phyloP scores from a whole-genome alignment of 2,797 vertebrate genomes.

The Pangasius djambal region DNA sequence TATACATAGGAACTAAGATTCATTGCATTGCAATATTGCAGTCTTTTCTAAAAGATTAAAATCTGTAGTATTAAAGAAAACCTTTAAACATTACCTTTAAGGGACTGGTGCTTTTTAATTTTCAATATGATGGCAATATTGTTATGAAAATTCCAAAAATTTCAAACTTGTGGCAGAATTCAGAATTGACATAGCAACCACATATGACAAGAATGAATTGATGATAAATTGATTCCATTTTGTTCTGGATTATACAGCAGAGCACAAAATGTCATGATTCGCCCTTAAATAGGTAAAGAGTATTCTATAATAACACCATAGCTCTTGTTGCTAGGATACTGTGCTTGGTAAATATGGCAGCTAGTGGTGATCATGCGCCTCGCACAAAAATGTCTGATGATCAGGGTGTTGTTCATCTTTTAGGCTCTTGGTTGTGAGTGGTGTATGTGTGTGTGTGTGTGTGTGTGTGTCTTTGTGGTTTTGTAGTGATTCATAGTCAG shows the following conservation, averaged over 20 bases:
- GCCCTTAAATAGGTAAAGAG: background rate
- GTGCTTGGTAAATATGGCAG: constrained; percentile 33
- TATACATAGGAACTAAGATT: background rate
- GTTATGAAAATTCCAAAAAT: background rate
- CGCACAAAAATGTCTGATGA: constrained; percentile 33
- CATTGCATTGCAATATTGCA: background rate
- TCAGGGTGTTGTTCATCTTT: constrained; percentile 36
- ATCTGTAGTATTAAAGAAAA: background rate
- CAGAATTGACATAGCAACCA: background rate
- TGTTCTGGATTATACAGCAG: background rate
- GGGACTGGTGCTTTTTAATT: background rate
- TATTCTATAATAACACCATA: constrained; percentile 30
- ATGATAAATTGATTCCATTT: background rate
- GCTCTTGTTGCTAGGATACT: constrained; percentile 47
- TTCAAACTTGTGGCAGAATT: background rate
- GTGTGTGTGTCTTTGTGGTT: constrained; percentile 19
- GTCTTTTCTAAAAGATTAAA: background rate
- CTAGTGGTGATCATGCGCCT: constrained; percentile 45
- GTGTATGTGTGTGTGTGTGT: background rate
- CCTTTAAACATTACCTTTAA: background rate
- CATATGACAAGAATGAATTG: background rate
- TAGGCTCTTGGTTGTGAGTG: background rate
- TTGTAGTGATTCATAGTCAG: constrained; percentile 56
- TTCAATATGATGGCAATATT: background rate
- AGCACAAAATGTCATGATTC: background rate